Evolutionary conservation across 2,113 vertebrate genomes (phyloP).

Genomic region (Clarias gariepinus): DNA sequence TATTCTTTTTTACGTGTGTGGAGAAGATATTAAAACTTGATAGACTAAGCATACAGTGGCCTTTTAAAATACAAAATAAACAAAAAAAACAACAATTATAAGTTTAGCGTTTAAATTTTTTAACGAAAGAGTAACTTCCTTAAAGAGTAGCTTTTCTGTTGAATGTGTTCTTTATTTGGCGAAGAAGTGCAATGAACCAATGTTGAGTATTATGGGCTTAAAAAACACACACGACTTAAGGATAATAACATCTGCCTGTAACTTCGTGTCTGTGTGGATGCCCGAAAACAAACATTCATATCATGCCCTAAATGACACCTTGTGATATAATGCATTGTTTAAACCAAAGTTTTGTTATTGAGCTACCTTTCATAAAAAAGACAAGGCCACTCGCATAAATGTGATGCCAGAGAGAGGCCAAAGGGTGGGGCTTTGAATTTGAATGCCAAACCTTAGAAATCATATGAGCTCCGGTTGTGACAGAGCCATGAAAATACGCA

Average conservation of each 20-base stretch:
- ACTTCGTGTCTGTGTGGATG: not conserved
- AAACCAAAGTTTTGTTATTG: not conserved
- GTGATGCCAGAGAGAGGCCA: not conserved
- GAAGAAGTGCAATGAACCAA: not conserved
- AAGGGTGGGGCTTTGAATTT: conserved; percentile 22
- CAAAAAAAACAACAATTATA: not conserved
- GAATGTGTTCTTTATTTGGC: not conserved
- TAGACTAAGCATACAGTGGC: not conserved
- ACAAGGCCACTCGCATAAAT: not conserved
- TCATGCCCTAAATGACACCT: not conserved
- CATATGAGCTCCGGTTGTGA: not conserved
- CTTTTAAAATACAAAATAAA: not conserved
- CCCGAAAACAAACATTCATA: not conserved
- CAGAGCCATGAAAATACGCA: conserved; percentile 8
- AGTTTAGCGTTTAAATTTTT: not conserved
- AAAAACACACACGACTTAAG: not conserved
- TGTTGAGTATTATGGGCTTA: not conserved
- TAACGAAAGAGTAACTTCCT: not conserved
- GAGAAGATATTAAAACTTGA: no score
- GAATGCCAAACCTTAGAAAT: conserved; percentile 17
- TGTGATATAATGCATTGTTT: not conserved
- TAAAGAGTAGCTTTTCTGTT: not conserved
- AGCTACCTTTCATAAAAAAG: not conserved
- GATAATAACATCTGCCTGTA: not conserved
- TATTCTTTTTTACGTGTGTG: not conserved